Evolutionary conservation across 1,140 invertebrate genomes (phyloP).

Genomic region (Scaptodrosophila lebanonensis): DNA sequence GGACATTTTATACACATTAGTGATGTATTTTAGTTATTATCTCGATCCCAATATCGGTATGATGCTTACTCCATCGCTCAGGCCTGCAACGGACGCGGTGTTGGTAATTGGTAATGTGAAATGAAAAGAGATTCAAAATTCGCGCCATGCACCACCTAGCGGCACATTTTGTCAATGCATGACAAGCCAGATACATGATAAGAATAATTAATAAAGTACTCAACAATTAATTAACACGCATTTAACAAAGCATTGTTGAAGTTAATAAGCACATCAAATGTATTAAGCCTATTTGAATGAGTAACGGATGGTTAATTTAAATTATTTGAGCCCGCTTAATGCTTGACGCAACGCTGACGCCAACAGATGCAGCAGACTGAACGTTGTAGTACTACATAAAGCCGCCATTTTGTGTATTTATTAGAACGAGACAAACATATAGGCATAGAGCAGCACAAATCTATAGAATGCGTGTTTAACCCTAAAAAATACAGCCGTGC

Average conservation of each 20-base stretch:
- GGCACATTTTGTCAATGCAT: not conserved
- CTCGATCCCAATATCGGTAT: conserved; percentile 12
- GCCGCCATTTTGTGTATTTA: conserved; percentile 56
- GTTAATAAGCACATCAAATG: too few species aligned
- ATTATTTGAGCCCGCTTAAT: not conserved
- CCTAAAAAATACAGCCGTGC: conserved; percentile 66
- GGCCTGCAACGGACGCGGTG: too few species aligned
- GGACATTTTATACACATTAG: conserved; percentile 35
- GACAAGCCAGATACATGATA: not conserved
- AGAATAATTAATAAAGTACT: too few species aligned
- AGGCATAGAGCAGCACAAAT: conserved; percentile 15
- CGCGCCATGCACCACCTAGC: conserved; percentile 8
- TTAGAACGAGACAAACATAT: conserved; percentile 22
- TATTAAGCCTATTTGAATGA: too few species aligned
- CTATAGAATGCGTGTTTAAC: conserved; percentile 46
- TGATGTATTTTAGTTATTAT: conserved; percentile 38
- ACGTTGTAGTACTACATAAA: conserved; percentile 24
- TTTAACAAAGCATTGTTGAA: too few species aligned
- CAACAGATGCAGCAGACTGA: conserved; percentile 6
- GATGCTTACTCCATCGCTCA: conserved; percentile 24
- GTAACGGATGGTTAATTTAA: too few species aligned
- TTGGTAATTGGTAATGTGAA: too few species aligned
- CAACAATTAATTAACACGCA: too few species aligned
- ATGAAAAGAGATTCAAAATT: not conserved
- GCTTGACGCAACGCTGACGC: not conserved